Percentiles rank a stretch among this genome's conserved stretches.
Conservation (phyloP, 2,888 invertebrate genomes). For the Siphonodentalium dalli region DNA sequence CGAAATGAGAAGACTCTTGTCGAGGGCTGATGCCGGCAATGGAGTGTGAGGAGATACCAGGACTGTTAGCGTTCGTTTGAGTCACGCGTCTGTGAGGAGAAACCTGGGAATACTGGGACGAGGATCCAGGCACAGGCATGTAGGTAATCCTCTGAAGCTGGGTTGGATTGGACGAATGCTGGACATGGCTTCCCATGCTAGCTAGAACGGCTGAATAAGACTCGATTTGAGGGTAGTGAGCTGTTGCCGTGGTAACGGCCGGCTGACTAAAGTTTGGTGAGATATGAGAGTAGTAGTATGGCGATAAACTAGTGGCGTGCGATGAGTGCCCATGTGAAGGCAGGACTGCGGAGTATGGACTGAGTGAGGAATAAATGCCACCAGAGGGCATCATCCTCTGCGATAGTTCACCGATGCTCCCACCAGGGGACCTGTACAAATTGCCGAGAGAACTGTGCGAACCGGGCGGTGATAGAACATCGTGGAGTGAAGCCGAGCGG, state of each 20-base stretch:
- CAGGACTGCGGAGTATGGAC: too few species aligned
- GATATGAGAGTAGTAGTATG: not conserved
- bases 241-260: not conserved
- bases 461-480: too few species aligned
- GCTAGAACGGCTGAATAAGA: constrained; percentile 58
- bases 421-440: too few species aligned
- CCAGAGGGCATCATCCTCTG: too few species aligned
- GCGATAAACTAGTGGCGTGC: not conserved
- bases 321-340: too few species aligned
- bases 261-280: not conserved
- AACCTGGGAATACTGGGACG: constrained; percentile 36
- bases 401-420: too few species aligned
- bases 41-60: constrained; percentile 30
- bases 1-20: too few species aligned
- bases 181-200: constrained; percentile 55
- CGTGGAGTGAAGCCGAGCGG: too few species aligned
- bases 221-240: constrained; percentile 47
- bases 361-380: too few species aligned
- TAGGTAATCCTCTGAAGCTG: constrained; percentile 38
- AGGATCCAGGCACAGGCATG: constrained; percentile 15
- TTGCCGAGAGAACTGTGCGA: too few species aligned
- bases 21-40: too few species aligned
- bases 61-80: constrained; percentile 36
- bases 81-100: constrained; percentile 27
- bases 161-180: constrained; percentile 47